Evolutionary conservation across 2,113 vertebrate species (phyloP), one percentile per base, ranked within the genome.

Genomic region (Octodon degus): DNA sequence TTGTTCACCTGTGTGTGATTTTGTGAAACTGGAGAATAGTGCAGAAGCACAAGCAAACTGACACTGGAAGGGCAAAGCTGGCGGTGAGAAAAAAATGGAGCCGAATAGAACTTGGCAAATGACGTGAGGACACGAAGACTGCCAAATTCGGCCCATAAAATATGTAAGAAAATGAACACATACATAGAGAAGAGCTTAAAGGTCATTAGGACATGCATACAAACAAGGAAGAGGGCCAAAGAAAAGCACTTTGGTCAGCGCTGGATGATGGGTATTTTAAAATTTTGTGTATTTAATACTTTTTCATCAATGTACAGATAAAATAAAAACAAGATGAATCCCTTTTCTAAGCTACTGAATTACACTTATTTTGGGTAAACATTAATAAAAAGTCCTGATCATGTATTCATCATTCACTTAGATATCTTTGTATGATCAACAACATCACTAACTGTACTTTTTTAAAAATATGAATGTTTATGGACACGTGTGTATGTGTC

Each of bases 321-420:
- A 94, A 97, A 53, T 25, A 58, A 34, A 96, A 67, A 9, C 22
- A 77, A 77, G 74, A 77, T 85, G 5, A 63, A 37, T 93, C 50
- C 2, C 4, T 81, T 94, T 62, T 94, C 4, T 60, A 43, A 91
- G 55, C 19, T 43, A 87, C 2, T 34, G 22, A 96, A 37, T 79
- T 19, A 84, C 0, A 94, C 6, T 27, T 68, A 77, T 43, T 40
- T 96, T 90, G 83, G 74, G 65, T 90, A 17, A 90, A 58, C 93
- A 60, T 8, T 93, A 6, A 96, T 62, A 88, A 92, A 95, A 95
- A 94, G 84, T 5, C 53, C 76, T 80, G 55, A 70, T 65, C 12
- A 90, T 14, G 0, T 77, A 77, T 67, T 94, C 70, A 79, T 32
- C 88, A 63, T 86, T 91, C 20, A 82, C 17, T 84, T 74, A 87